Base-by-base conservation (phyloP, 2,797 vertebrate species). In the Chaunax sp. region DNA sequence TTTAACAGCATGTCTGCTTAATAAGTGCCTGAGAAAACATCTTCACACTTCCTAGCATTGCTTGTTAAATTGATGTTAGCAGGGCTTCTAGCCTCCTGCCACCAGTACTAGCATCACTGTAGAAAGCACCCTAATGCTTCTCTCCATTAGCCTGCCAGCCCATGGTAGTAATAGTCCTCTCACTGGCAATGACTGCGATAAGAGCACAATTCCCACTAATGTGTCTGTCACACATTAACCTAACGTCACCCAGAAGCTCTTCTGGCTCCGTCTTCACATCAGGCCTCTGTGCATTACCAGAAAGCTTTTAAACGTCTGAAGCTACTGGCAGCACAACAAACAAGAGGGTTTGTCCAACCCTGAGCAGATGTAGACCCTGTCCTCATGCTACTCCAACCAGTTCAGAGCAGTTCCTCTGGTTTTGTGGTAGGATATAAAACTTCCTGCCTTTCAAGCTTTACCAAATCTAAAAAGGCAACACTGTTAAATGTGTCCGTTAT, bases 151-250 rank as follows among this genome's bases (percentile, higher is more conserved):
- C 56, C 53, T 64, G 26, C 63, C 49, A 64, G 35, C 28, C 23
- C 33, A 50, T 57, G 15, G 16, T 47, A 25, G 50, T 40, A 55
- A 55, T 62, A 5, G 40, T 67, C 18, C 35, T 56, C 54, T 76
- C 52, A 47, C 43, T 45, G 28, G 20, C 69, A 65, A 40, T 63
- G 53, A 49, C 67, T 56, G 58, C 10, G 28, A 75, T 72, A 60
- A 75, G 43, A 65, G 61, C 0, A 12, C 51, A 69, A 40, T 77
- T 73, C 65, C 19, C 59, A 63, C 60, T 69, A 68, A 80, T 77
- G 47, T 43, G 63, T 62, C 64, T 62, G 35, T 80, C 64, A 55
- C 64, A 78, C 71, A 78, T 78, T 66, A 78, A 65, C 63, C 61
- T 63, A 15, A 7, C 25, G 0, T 72, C 50, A 44, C 58, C 53